These are phyloP conservation scores for Rapana venosa DNA, from an alignment of 2,888 invertebrate species.

Conservation along the genomic window DNA sequence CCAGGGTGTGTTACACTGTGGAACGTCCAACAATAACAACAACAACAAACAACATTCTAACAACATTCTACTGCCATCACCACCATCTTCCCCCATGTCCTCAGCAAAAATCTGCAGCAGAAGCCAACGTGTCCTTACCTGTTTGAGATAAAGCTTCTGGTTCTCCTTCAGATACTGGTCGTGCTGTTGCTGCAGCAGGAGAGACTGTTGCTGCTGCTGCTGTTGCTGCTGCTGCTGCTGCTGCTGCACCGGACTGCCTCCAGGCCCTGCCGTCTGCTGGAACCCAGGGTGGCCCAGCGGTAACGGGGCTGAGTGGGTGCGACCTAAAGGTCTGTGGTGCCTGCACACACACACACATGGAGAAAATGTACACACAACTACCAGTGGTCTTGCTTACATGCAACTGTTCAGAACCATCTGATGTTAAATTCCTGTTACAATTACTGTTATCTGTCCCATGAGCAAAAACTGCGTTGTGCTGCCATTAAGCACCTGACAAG, in stretches of 20 bases:
- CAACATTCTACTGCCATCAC: too few species aligned
- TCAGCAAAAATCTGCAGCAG: too few species aligned
- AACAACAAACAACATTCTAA: too few species aligned
- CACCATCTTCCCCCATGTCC: too few species aligned
- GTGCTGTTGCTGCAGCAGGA: constrained; percentile 73
- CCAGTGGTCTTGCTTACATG: too few species aligned
- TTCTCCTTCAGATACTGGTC: constrained; percentile 81
- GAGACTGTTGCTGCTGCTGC: constrained; percentile 69
- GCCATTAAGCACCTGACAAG: too few species aligned
- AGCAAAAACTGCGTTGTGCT: too few species aligned
- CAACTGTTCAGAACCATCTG: too few species aligned
- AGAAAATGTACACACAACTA: not conserved
- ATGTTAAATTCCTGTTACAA: too few species aligned
- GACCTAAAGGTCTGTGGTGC: constrained; percentile 88
- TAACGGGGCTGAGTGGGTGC: constrained; percentile 95
- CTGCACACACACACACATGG: constrained; percentile 79
- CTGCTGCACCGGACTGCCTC: constrained; percentile 71
- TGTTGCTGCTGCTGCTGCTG: constrained; percentile 66
- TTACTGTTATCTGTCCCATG: too few species aligned
- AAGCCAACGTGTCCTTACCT: constrained; percentile 56
- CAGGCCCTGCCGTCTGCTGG: constrained; percentile 67
- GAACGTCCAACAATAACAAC: too few species aligned
- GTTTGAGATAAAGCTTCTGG: constrained; percentile 70
- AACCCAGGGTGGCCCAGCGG: constrained; percentile 93
- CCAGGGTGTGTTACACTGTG: too few species aligned